Conservation (phyloP, 2,888 invertebrate genomes). For the Colletes collaris region DNA sequence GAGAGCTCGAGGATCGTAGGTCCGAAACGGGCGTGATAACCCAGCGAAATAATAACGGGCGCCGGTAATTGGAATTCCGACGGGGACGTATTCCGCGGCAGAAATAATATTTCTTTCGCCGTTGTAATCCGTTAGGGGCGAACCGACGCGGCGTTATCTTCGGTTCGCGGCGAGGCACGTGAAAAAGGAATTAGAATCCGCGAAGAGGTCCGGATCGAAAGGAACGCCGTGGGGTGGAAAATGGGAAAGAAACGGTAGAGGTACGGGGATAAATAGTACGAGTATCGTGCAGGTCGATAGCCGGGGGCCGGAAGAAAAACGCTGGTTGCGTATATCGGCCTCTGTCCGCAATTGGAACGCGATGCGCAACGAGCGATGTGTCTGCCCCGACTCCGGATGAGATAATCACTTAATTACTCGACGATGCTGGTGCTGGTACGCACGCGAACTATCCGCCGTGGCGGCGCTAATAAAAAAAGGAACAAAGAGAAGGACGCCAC, state of each 20-base stretch:
- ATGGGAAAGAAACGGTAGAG: slow-evolving; percentile 6
- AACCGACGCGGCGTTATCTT: slow-evolving; percentile 34
- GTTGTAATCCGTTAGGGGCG: slow-evolving; percentile 39
- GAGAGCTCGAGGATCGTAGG: slow-evolving; percentile 1
- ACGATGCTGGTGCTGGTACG: slow-evolving; percentile 61
- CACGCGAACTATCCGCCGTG: slow-evolving; percentile 66
- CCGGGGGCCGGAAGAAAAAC: slow-evolving; percentile 35
- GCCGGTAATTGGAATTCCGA: slow-evolving; percentile 54
- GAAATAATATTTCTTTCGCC: slow-evolving; percentile 44
- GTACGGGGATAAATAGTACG: background rate
- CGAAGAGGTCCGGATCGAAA: slow-evolving; percentile 29
- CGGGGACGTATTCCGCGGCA: slow-evolving; percentile 35
- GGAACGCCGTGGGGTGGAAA: slow-evolving; percentile 13
- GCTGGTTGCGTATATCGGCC: slow-evolving; percentile 47
- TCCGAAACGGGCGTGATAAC: slow-evolving; percentile 5
- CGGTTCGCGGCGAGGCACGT: slow-evolving; percentile 7
- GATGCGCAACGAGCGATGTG: slow-evolving; percentile 66
- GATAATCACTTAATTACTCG: slow-evolving; percentile 78
- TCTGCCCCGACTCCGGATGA: slow-evolving; percentile 68
- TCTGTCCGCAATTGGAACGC: slow-evolving; percentile 44
- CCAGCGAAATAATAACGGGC: slow-evolving; percentile 28
- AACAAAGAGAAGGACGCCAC: too few relatives aligned
- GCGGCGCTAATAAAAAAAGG: slow-evolving; percentile 54
- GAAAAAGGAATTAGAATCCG: slow-evolving; percentile 38
- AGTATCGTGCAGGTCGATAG: slow-evolving; percentile 32